Conservation (phyloP, 2,888 invertebrate genomes). For the Deilephila porcellus region DNA sequence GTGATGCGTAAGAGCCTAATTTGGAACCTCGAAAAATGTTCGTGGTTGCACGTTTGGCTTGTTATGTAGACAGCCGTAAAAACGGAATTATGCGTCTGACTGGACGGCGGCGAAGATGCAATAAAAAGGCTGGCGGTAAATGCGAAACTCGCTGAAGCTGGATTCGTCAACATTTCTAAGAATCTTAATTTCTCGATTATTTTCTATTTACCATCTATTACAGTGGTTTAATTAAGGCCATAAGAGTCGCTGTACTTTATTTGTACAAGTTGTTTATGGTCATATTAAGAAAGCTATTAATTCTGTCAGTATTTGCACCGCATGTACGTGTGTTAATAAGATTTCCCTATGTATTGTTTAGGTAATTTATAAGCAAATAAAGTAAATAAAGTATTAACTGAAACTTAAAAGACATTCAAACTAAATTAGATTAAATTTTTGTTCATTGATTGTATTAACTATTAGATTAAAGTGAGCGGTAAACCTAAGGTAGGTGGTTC, state of each 20-base stretch:
- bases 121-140: constrained; percentile 52
- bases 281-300: not conserved
- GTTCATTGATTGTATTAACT: no score
- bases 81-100: constrained; percentile 50
- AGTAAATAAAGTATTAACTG: no score
- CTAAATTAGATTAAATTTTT: no score
- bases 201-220: constrained; percentile 48
- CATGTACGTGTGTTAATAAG: no score
- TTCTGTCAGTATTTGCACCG: not conserved
- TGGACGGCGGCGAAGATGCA: constrained; percentile 36
- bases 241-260: not conserved
- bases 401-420: no score
- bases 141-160: constrained; percentile 44
- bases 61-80: constrained; percentile 41
- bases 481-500: no score
- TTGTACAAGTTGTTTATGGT: not conserved
- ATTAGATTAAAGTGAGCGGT: no score
- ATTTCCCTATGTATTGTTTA: no score
- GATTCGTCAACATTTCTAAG: constrained; percentile 52
- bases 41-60: constrained; percentile 18
- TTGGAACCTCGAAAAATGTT: not conserved
- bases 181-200: constrained; percentile 48
- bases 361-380: no score
- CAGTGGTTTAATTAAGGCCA: not conserved
- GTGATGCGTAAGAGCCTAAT: not conserved